Evolutionary conservation across 2,888 invertebrate species (phyloP), one percentile per base, ranked within the genome.

Genomic region (Bhutanitis thaidina): DNA sequence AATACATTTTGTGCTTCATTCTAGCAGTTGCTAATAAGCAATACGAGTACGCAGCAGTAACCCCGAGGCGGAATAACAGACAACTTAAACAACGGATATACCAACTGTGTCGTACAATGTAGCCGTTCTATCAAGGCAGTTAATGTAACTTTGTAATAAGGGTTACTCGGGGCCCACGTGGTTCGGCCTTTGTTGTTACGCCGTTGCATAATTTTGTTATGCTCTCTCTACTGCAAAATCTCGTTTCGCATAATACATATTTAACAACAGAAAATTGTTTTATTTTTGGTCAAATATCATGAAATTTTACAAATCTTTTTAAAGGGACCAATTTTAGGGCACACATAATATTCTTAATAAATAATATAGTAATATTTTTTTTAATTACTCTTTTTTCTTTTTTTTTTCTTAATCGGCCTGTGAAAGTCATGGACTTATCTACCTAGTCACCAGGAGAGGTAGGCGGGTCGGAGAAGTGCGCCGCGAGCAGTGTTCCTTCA

Each of bases 61-160:
- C 72, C 74, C 62, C 53, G 57, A 58, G 70, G 74, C 75, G 55
- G 65, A 67, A 76, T 76, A 81, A 76, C 71, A 73, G 71, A 74
- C 76, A 77, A 77, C 69, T 76, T 64, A 64, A 68, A 67, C 70
- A 65, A 59, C 55, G 64, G 59, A 66, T 62, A 61, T 47, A 62
- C 56, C 59, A 57, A 57, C 58, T 61, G 61, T 64, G 58, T 53
- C 55, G 49, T 58, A 58, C 55, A 57, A 64, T 64, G 66, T 66
- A 62, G 55, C 58, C 54, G 47, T 50, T 68, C 67, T 68, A 69
- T 62, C 68, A 61, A 74, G 61, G 67, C 67, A 75, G 75, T 75
- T 78, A 77, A 76, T 76, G 74, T 80, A 80, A 85, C 82, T 84
- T 80, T 71, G 76, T 81, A 78, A 78, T 81, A 77, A 79, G 76